Evolutionary conservation across 2,113 vertebrate genomes (phyloP).

Genomic region (Gallinago jamesoni): DNA sequence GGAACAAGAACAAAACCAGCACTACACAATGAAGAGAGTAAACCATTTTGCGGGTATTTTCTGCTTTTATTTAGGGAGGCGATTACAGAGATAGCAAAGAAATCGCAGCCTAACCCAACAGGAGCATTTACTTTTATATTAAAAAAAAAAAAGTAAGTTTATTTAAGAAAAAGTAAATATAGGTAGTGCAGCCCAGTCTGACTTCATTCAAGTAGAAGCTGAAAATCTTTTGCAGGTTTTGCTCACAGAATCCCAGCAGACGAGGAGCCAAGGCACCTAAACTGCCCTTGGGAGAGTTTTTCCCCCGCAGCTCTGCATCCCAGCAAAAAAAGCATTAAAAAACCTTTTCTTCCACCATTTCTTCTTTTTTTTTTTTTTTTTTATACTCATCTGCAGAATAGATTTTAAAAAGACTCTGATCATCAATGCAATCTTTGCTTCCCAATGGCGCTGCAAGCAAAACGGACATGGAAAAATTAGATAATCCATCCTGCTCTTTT

Average conservation of each 20-base stretch:
- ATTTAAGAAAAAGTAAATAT: neutral
- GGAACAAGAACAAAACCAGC: neutral
- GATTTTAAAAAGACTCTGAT: neutral
- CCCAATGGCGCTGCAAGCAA: neutral
- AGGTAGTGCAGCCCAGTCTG: neutral
- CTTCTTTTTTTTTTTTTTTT: neutral
- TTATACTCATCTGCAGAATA: neutral
- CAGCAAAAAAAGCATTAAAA: neutral
- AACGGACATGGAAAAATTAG: neutral
- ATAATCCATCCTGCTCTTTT: neutral
- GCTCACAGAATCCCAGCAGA: neutral
- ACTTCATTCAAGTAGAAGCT: neutral
- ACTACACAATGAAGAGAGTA: neutral
- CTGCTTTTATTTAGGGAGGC: neutral
- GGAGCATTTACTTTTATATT: neutral
- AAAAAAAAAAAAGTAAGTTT: neutral
- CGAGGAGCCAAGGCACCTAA: neutral
- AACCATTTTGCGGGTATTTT: neutral
- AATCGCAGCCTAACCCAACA: neutral
- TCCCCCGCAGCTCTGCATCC: neutral
- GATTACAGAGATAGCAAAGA: neutral
- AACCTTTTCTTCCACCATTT: neutral
- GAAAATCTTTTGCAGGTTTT: neutral
- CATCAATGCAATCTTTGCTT: neutral
- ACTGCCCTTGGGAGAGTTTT: neutral